phyloP scores from a whole-genome alignment of 2,888 invertebrate genomes.

The Ormyrus thymus region DNA sequence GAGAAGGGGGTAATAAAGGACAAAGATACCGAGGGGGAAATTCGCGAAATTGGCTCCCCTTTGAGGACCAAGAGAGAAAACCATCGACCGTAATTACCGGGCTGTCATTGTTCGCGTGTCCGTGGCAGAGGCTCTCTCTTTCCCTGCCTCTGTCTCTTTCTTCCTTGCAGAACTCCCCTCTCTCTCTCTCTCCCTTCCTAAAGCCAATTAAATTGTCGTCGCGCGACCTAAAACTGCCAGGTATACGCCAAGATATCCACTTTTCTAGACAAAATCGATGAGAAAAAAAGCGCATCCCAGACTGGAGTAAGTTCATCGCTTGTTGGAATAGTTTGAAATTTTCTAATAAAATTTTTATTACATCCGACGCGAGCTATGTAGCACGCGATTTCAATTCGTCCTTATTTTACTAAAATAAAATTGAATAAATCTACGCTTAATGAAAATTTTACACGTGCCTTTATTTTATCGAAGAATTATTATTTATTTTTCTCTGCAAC shows the following conservation, averaged over 20 bases:
- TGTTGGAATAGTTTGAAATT: no score
- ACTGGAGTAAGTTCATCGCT: no score
- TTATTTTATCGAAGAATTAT: no score
- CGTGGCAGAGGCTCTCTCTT: conserved; percentile 1
- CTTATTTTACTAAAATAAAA: no score
- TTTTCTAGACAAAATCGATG: not conserved
- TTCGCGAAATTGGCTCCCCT: conserved; percentile 35
- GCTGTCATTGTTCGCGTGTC: conserved; percentile 47
- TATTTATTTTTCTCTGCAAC: no score
- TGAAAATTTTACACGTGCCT: no score
- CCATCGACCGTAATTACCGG: conserved; percentile 39
- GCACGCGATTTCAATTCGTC: no score
- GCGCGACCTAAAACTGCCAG: conserved; percentile 47
- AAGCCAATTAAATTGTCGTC: conserved; percentile 50
- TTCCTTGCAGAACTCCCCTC: not conserved
- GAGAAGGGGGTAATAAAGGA: not conserved
- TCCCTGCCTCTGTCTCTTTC: not conserved
- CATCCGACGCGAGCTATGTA: no score
- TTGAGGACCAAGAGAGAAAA: not conserved
- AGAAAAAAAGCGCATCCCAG: no score
- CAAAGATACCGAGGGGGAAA: not conserved
- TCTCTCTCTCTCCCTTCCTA: not conserved
- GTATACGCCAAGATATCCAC: not conserved
- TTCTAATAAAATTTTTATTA: no score
- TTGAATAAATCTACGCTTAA: no score